These are phyloP conservation scores for Euplexia lucipara DNA, from an alignment of 2,888 invertebrate genomes.

Conservation along the genomic window DNA sequence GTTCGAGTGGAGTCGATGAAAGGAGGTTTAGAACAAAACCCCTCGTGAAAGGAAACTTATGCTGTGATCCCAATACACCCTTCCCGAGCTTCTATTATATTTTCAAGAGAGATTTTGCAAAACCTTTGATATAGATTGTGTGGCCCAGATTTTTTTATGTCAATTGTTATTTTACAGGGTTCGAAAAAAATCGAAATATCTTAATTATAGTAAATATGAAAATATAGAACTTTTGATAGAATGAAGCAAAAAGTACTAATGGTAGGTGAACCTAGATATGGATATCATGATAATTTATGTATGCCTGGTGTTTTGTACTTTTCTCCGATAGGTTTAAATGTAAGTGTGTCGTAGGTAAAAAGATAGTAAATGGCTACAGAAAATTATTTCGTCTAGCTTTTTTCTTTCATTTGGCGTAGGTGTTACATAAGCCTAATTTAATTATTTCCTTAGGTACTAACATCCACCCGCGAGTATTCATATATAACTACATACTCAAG, in stretches of 20 bases:
- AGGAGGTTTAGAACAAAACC: slow-evolving; percentile 74
- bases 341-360: background rate
- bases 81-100: slow-evolving; percentile 67
- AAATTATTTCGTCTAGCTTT: background rate
- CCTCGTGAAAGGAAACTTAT: slow-evolving; percentile 74
- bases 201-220: too few relatives aligned
- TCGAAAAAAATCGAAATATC: too few relatives aligned
- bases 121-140: slow-evolving; percentile 43
- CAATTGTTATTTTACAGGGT: slow-evolving; percentile 28
- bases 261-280: too few relatives aligned
- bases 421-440: background rate
- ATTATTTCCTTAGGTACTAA: too few relatives aligned
- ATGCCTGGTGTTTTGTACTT: too few relatives aligned
- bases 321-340: slow-evolving; percentile 8
- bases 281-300: too few relatives aligned
- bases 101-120: slow-evolving; percentile 59
- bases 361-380: background rate
- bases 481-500: too few relatives aligned
- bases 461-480: too few relatives aligned
- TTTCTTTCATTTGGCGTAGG: background rate
- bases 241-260: too few relatives aligned
- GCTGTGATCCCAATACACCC: slow-evolving; percentile 71
- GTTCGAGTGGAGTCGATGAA: slow-evolving; percentile 66
- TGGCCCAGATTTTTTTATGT: slow-evolving; percentile 45
- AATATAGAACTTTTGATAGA: too few relatives aligned